Percentiles rank a stretch among this genome's conserved stretches.
phyloP scores from a whole-genome alignment of 2,888 invertebrate species.

The Deilephila porcellus region DNA sequence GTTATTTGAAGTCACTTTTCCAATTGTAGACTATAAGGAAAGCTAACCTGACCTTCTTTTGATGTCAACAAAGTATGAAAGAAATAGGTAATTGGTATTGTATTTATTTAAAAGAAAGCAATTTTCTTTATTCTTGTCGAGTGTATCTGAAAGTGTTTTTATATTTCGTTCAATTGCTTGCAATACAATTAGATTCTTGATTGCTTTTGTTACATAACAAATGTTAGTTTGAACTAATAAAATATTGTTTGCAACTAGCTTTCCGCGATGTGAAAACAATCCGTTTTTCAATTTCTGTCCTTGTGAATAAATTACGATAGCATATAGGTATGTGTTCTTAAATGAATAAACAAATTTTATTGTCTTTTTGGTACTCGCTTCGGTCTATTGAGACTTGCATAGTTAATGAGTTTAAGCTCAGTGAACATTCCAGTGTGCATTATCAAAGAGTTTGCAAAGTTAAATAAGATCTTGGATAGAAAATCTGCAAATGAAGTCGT shows the following conservation, averaged over 20 bases:
- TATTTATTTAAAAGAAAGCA: conserved; percentile 2
- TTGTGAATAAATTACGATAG: neutral
- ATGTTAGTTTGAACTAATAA: neutral
- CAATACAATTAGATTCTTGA: neutral
- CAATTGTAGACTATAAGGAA: neutral
- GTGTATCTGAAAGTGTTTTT: neutral
- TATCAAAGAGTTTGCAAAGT: conserved; percentile 21
- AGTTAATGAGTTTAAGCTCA: conserved; percentile 8
- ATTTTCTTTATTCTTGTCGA: neutral
- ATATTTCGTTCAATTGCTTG: neutral
- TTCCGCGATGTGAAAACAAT: neutral
- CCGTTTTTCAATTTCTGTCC: neutral
- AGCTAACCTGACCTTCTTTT: neutral
- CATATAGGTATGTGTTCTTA: neutral
- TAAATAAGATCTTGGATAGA: conserved; percentile 11
- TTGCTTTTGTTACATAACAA: neutral
- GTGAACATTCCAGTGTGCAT: conserved; percentile 13
- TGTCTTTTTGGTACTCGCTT: neutral
- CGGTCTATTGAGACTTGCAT: neutral
- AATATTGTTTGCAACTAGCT: neutral
- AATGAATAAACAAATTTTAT: conserved; percentile 3
- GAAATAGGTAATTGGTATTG: conserved; percentile 9
- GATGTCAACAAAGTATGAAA: conserved; percentile 12
- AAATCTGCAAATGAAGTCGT: conserved; percentile 14
- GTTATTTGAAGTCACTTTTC: neutral